Base-by-base conservation (phyloP, 2,797 vertebrate species). In the Acomys russatus region DNA sequence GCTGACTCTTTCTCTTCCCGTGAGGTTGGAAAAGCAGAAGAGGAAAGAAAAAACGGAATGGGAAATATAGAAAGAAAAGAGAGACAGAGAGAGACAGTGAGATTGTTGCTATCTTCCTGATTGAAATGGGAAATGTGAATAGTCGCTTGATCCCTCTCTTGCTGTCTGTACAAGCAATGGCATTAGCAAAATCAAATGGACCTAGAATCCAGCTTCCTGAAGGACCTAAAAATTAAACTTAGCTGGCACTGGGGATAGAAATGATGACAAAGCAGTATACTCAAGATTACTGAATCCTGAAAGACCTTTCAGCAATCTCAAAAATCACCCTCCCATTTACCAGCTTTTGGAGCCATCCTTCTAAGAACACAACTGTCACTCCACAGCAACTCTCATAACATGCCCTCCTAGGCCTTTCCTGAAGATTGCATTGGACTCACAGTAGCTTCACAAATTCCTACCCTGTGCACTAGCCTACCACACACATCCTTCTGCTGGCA, bases 11-110 rank as follows among this genome's bases (percentile, higher is more conserved):
- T 22, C 76, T 92, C 83, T 9, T 5, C 78, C 66, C 79, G 77
- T 0, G 89, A 96, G 66, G 38, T 88, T 97, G 85, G 38, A 88
- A 95, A 94, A 96, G 91, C 74, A 95, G 85, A 97, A 94, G 3
- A 97, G 28, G 92, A 88, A 79, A 86, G 88, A 49, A 0, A 1
- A 44, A 0, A 90, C 76, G 28, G 89, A 97, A 94, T 89, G 23
- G 90, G 33, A 0, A 49, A 94, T 79, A 84, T 76, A 88, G 84
- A 70, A 83, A 91, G 90, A 54, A 87, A 86, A 79, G 4, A 33
- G 49, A 90, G 82, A 74, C 79, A 64, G 78, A 87, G 90, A 61
- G 86, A 83, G 20, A 83, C 44, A 44, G 44, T 44, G 44, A 90
- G 87, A 71, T 80, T 90, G 30, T 91, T 93, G 78, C 95, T 95